Percentiles rank a stretch among this genome's conserved stretches.
Evolutionary conservation across 2,113 vertebrate genomes (phyloP).

Genomic region (Sminthopsis crassicaudata): DNA sequence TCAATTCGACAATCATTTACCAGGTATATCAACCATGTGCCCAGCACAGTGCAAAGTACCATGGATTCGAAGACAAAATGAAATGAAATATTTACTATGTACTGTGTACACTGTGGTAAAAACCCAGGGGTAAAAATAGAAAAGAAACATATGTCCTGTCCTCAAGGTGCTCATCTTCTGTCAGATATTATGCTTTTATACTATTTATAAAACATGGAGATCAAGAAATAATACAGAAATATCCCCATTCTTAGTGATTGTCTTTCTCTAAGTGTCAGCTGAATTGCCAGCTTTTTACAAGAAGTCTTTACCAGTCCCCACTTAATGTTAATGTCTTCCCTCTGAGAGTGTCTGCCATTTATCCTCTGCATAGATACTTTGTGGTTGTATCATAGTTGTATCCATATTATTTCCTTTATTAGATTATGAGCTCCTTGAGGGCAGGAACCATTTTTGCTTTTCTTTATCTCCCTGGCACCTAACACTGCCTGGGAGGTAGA

Average conservation of each 20-base stretch:
- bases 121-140: background rate
- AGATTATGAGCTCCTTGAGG: background rate
- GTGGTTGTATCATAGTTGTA: background rate
- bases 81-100: background rate
- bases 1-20: background rate
- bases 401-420: background rate
- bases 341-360: background rate
- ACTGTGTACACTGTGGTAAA: background rate
- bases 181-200: background rate
- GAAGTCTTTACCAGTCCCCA: background rate
- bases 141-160: background rate
- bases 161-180: background rate
- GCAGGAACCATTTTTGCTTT: background rate
- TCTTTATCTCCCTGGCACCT: background rate
- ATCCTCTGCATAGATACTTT: background rate
- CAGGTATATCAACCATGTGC: background rate
- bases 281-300: background rate
- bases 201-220: slow-evolving; percentile 13
- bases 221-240: background rate
- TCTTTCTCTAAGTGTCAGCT: background rate
- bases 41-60: background rate
- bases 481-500: background rate
- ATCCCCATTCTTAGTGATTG: background rate
- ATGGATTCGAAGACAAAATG: background rate
- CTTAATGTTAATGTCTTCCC: background rate